Conservation (phyloP, 2,888 invertebrate species). For the Pachycephus smyrnensis region DNA sequence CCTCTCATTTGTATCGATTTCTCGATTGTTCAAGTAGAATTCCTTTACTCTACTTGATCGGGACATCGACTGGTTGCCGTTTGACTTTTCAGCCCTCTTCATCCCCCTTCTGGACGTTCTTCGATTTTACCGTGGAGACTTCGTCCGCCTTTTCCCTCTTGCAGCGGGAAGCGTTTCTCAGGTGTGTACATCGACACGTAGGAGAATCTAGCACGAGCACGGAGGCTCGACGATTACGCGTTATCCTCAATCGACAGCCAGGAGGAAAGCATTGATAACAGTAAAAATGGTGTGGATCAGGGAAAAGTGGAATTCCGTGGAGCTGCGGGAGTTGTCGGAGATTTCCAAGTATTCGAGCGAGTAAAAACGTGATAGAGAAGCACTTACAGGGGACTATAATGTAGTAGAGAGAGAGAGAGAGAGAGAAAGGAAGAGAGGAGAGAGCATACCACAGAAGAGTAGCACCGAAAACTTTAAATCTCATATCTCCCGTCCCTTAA, state of each 20-base stretch:
- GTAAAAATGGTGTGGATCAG: background rate
- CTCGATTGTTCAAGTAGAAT: background rate
- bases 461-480: conserved; percentile 24
- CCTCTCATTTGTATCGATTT: background rate
- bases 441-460: conserved; percentile 2
- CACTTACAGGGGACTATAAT: background rate
- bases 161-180: background rate
- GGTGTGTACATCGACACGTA: background rate
- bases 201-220: background rate
- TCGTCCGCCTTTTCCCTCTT: background rate
- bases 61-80: background rate
- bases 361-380: background rate
- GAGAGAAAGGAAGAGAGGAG: no score
- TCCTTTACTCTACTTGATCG: background rate
- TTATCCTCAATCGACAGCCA: background rate
- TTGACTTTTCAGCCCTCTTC: background rate
- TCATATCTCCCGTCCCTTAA: conserved; percentile 22
- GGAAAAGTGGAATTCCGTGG: background rate
- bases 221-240: background rate
- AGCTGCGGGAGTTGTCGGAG: background rate
- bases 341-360: background rate
- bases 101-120: background rate
- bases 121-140: background rate
- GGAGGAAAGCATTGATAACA: background rate
- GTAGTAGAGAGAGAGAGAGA: background rate